Base-by-base conservation (phyloP, 1,140 invertebrate genomes). In the Drosophila rufa region DNA sequence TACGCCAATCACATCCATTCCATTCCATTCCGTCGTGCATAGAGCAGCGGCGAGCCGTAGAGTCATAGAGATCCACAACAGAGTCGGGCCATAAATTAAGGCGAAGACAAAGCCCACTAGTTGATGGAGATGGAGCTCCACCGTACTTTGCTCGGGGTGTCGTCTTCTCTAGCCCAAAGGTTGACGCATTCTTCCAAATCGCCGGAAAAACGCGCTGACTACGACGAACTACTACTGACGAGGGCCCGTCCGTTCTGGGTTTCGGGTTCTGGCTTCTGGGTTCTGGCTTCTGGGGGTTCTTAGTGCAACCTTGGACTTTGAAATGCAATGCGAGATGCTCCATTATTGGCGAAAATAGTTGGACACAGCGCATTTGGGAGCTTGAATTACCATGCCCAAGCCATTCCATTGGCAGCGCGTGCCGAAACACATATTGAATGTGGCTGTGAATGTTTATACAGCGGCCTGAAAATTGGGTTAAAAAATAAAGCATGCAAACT, bases 401-500 rank as follows among this genome's bases (percentile, higher is more conserved):
- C 51, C 50, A 55, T 55, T 68, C 67, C 67, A 50, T 36, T 64
- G 42, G 59, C 59, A 46, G 45, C 65, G 65, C 43, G 59, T 65
- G 59, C 59, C 59, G 22, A 65, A 38, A 40, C n/a, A 71, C n/a
- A 55, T 45, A 19, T 36, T 64, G 38, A 53, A 38, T 66, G 67
- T 50, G 47, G 15, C 14, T 40, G 38, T 40, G 4, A 7, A 55
- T 59, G 55, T 43, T 65, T 73, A 62, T 55, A 74, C 69, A 67
- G 47, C 47, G 71, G 25, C 61, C 25, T 56, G 53, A 73, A 80
- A 86, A 86, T 87, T 82, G 83, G 83, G 84, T 87, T 87, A 80
- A 79, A 81, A 87, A 80, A 80, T 82, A 87, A 87, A 89, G 84
- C 83, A 87, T 80, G 83, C 83, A 80, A 87, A 87, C 84, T 77